Evolutionary conservation across 1,140 invertebrate species (phyloP).

Genomic region (Mylabris phalerata): DNA sequence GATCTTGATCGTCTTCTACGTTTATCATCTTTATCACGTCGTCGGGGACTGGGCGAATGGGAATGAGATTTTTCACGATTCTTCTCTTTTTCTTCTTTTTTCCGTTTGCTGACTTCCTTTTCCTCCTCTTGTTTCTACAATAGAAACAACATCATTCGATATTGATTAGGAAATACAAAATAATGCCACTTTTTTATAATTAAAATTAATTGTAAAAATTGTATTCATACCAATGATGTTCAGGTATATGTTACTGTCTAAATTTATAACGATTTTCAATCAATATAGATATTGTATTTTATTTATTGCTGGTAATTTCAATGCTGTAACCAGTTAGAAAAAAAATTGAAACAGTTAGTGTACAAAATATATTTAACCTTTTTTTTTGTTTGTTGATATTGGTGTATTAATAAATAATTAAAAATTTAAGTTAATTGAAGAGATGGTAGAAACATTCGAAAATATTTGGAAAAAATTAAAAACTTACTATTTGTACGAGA

Average conservation of each 20-base stretch:
- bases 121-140: constrained; percentile 62
- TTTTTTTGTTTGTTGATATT: too few relatives aligned
- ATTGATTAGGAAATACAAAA: not conserved
- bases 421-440: too few relatives aligned
- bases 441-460: too few relatives aligned
- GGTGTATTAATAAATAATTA: too few relatives aligned
- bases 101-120: constrained; percentile 41
- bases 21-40: constrained; percentile 37
- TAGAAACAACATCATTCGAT: constrained; percentile 33
- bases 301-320: constrained; percentile 11
- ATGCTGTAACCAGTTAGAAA: constrained; percentile 17
- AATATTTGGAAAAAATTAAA: too few relatives aligned
- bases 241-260: constrained; percentile 15
- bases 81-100: constrained; percentile 42
- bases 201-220: constrained; percentile 17
- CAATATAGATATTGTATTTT: constrained; percentile 7
- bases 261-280: constrained; percentile 4
- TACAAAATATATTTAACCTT: too few relatives aligned
- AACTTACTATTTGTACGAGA: too few relatives aligned
- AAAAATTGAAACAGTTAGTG: not conserved
- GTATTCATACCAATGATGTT: constrained; percentile 23
- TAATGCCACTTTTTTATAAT: not conserved
- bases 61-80: constrained; percentile 42
- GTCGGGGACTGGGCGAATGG: constrained; percentile 37
- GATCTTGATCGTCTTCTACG: constrained; percentile 45